Evolutionary conservation across 2,113 vertebrate species (phyloP), one percentile per base, ranked within the genome.

Genomic region (Strigops habroptila): DNA sequence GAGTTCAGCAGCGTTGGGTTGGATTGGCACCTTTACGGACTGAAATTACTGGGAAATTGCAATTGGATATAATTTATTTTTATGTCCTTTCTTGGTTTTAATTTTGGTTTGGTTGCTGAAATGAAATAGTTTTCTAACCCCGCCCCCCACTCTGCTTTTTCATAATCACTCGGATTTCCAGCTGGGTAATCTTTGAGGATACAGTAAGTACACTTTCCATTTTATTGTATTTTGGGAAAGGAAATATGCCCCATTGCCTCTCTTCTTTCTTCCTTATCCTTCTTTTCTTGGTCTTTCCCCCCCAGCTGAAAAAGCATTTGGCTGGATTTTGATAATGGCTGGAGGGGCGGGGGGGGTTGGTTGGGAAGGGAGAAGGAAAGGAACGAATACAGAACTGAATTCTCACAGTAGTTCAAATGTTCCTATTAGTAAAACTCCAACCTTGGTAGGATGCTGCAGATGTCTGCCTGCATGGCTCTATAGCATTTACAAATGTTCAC

Each of bases 31-130:
- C 96, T 95, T 30, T 84, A 86, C 93, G 96, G 97, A 97, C 96
- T 94, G 89, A 98, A 98, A 98, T 97, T 98, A 96, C 97, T 94
- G 97, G 98, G 98, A 97, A 98, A 98, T 98, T 98, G 98, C 98
- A 96, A 96, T 97, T 98, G 98, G 98, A 98, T 98, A 98, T 97
- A 96, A 91, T 97, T 97, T 83, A 14, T 93, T 98, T 96, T 81
- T 74, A 16, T 96, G 96, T 86, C 89, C 82, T 96, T 94, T 93
- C 86, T 97, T 96, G 91, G 85, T 88, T 97, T 96, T 78, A 59
- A 62, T 96, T 96, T 92, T 89, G 88, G 37, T 77, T 97, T 95
- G 88, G 81, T 92, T 96, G 96, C 97, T 94, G 96, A 97, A 95
- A 97, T 95, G 94, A 95, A 95, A 83, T 96, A 97, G 90, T 96